phyloP scores from a whole-genome alignment of 37 sponge, comb jelly and placozoan species.

The Aplysina aerophoba region DNA sequence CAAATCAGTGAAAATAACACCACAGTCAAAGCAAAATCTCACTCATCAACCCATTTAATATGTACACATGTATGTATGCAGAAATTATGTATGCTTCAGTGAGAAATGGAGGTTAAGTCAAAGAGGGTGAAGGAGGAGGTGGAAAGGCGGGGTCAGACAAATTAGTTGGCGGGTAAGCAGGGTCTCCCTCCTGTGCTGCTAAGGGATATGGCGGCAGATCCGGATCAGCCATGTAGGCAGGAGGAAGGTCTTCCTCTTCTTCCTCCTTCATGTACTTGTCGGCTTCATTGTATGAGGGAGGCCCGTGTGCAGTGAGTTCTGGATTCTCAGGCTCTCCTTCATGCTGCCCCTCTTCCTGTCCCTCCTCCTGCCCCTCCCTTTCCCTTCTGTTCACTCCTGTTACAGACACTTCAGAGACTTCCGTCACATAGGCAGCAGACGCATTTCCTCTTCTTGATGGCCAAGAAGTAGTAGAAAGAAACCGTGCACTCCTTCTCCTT shows the following conservation, averaged over 20 bases:
- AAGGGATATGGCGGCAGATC: conserved; percentile 3
- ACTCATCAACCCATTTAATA: too few relatives aligned
- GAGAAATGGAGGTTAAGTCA: too few relatives aligned
- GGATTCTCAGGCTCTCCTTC: not conserved
- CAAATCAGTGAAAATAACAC: too few relatives aligned
- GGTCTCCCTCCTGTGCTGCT: not conserved
- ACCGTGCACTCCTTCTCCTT: too few relatives aligned
- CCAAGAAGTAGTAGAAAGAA: too few relatives aligned
- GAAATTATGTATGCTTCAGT: too few relatives aligned
- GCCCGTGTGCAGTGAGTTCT: not conserved
- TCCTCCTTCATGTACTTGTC: not conserved
- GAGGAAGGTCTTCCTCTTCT: conserved; percentile 4
- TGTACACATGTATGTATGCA: too few relatives aligned
- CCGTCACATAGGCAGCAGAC: not conserved
- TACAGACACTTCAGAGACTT: not conserved
- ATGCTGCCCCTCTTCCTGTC: not conserved
- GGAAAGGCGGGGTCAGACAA: not conserved
- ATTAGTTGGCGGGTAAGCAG: not conserved
- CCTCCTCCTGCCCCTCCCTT: not conserved
- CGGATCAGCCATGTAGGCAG: not conserved
- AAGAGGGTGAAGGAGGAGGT: not conserved
- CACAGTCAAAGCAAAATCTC: too few relatives aligned
- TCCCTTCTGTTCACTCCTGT: not conserved
- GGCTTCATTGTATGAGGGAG: not conserved
- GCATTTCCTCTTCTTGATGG: not conserved